phyloP scores from a whole-genome alignment of 2,113 vertebrate genomes.

The Connochaetes taurinus region DNA sequence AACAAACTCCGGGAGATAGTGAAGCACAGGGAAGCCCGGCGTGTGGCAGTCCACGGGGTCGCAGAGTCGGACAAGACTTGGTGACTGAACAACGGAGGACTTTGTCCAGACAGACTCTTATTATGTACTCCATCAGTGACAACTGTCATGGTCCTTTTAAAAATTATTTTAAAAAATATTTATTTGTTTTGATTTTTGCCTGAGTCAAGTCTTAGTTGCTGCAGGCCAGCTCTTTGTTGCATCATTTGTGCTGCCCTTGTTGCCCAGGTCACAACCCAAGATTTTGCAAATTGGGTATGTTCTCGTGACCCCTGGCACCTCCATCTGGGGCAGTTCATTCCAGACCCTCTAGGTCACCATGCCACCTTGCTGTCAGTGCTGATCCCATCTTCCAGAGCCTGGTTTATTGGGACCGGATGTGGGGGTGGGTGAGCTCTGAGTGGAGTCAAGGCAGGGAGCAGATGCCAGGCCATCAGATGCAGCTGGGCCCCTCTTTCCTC shows the following conservation, averaged over 20 bases:
- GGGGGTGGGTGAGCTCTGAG: not conserved
- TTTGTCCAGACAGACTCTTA: not conserved
- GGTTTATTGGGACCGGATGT: not conserved
- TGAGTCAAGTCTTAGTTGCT: not conserved
- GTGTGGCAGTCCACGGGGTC: not conserved
- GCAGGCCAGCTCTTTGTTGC: not conserved
- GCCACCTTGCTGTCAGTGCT: not conserved
- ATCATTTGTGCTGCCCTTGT: not conserved
- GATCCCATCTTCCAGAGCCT: not conserved
- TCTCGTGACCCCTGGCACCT: not conserved
- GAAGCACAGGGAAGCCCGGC: not conserved
- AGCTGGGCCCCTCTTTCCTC: not conserved
- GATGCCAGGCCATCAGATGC: accelerated
- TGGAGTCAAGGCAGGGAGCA: not conserved
- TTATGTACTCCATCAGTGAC: not conserved
- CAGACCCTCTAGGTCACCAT: not conserved
- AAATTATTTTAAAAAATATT: not conserved
- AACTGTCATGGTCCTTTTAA: not conserved
- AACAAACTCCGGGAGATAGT: not conserved
- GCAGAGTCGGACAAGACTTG: not conserved
- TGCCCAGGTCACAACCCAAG: not conserved
- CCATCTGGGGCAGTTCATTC: not conserved
- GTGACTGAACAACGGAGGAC: not conserved
- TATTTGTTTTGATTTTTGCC: not conserved
- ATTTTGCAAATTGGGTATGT: not conserved